These are phyloP conservation scores for Melanogrammus aeglefinus DNA, from an alignment of 2,797 vertebrate genomes.

Conservation along the genomic window DNA sequence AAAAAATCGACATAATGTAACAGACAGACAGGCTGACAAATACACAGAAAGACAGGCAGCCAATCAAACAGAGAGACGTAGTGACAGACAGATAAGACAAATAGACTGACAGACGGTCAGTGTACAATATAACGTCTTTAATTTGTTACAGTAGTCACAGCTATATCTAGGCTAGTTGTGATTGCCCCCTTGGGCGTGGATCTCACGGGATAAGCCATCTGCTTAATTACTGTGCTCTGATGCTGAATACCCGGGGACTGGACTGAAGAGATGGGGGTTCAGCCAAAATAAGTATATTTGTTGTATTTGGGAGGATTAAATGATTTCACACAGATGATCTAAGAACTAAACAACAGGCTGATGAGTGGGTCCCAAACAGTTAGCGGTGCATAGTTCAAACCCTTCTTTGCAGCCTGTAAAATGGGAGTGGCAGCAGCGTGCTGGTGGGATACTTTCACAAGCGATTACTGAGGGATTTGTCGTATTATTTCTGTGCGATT, in stretches of 20 bases:
- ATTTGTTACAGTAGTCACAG: background rate
- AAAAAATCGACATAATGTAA: background rate
- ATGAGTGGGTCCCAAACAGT: background rate
- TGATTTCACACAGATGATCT: background rate
- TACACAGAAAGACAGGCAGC: background rate
- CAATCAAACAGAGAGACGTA: background rate
- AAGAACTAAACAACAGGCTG: background rate
- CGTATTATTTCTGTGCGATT: no score
- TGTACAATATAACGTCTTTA: background rate
- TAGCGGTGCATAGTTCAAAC: background rate
- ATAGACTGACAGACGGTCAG: background rate
- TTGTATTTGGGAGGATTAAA: background rate
- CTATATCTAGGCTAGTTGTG: slow-evolving; percentile 12
- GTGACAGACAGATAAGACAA: background rate
- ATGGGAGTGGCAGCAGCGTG: slow-evolving; percentile 73
- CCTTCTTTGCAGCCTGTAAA: slow-evolving; percentile 34
- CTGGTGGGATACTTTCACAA: slow-evolving; percentile 51
- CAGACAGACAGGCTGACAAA: background rate
- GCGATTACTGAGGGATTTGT: no score
- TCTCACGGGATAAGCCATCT: slow-evolving; percentile 12
- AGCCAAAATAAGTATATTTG: background rate
- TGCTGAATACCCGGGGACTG: background rate
- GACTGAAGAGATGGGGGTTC: background rate
- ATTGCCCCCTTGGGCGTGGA: slow-evolving; percentile 18
- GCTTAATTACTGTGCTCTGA: slow-evolving; percentile 22